phyloP scores from a whole-genome alignment of 2,113 vertebrate species.

The Bufo gargarizans region DNA sequence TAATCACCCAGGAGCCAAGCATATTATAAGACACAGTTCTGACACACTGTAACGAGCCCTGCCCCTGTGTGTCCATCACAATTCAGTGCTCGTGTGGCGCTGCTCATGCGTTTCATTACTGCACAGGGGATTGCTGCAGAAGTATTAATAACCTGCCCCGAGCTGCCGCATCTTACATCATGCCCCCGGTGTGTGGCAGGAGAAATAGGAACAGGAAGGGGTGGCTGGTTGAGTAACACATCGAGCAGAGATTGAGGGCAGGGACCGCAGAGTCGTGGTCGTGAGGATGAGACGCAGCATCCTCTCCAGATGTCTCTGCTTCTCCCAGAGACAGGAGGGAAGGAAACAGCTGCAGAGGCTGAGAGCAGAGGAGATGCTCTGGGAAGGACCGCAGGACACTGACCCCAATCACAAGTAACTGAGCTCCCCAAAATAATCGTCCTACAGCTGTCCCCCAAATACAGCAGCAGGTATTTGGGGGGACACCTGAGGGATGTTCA shows the following conservation, averaged over 20 bases:
- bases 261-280: slow-evolving; percentile 59
- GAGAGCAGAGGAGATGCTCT: neutral
- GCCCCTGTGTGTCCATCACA: too few relatives aligned
- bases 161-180: neutral
- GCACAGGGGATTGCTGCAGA: neutral
- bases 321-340: neutral
- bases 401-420: neutral
- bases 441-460: neutral
- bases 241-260: slow-evolving; percentile 66
- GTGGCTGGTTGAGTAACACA: slow-evolving; percentile 63
- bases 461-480: neutral
- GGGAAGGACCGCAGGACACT: slow-evolving; percentile 1
- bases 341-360: slow-evolving; percentile 4
- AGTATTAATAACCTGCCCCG: slow-evolving; percentile 1
- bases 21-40: too few relatives aligned
- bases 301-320: slow-evolving; percentile 35
- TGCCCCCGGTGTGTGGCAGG: slow-evolving; percentile 29
- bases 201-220: slow-evolving; percentile 68
- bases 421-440: neutral
- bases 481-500: too few relatives aligned
- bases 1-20: too few relatives aligned
- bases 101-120: neutral
- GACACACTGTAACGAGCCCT: too few relatives aligned
- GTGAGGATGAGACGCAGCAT: neutral
- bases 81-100: too few relatives aligned